Base-by-base conservation (phyloP, 2,113 vertebrate species). In the Ptilonorhynchus violaceus region DNA sequence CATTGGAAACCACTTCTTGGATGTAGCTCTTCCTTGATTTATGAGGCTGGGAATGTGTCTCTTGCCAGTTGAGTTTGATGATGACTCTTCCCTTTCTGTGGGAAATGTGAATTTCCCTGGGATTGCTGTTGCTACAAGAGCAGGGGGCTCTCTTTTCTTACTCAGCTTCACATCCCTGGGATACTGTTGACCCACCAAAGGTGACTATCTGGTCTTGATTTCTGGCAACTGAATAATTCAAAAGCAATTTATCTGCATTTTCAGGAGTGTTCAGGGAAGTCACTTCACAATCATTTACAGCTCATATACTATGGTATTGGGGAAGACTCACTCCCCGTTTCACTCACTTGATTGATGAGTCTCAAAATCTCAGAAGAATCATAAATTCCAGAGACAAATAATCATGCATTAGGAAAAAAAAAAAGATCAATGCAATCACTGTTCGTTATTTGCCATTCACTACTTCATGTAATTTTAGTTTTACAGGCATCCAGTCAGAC, bases 291-390 rank as follows among this genome's bases (percentile, higher is more conserved):
- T 80, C 69, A 81, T 88, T 96, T 85, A 93, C 50, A 85, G 33
- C 28, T 92, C 27, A 31, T 41, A 22, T 35, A 10, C 85, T 80
- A 3, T 28, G 21, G 30, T 85, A 35, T 15, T 60, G 63, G 89
- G 63, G 39, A 63, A 77, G n/a, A 69, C 39, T 19, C 78, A 44
- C 30, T 77, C 56, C 42, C 56, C 0, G 0, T 77, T 89, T 42
- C 55, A 44, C 63, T 83, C 60, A 13, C 15, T 53, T 94, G 89
- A 85, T 52, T 60, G 90, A 80, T 94, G 73, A 84, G 31, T 64
- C 93, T 82, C 66, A 92, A 91, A 92, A 88, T 85, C 88, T 96
- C 91, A 56, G 22, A 95, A 92, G 74, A 90, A 88, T 75, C 47
- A 44, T 84, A 83, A 97, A 89, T 90, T 95, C 55, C 64, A 83